A percentile compares a stretch with the other conserved stretches of the same genome.
These are phyloP conservation scores for Rugalucina vietnamica DNA, from an alignment of 2,888 invertebrate species.

Conservation along the genomic window DNA sequence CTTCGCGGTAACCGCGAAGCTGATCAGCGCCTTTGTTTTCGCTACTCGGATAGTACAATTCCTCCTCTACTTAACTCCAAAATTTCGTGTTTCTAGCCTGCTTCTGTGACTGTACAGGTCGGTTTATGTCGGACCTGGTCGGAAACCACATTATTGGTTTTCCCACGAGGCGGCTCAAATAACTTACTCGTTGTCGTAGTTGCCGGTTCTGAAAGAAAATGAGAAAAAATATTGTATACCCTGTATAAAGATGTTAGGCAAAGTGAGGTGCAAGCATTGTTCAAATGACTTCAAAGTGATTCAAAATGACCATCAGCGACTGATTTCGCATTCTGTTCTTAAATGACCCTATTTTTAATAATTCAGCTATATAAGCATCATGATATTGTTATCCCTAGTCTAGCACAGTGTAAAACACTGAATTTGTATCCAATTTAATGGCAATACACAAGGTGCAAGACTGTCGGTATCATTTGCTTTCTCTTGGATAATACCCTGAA, in stretches of 20 bases:
- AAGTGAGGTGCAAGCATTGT: not conserved
- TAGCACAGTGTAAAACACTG: not conserved
- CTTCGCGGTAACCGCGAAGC: not conserved
- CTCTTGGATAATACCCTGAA: too few species aligned
- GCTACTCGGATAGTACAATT: not conserved
- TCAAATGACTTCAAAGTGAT: not conserved
- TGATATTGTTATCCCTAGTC: not conserved
- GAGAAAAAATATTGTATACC: not conserved
- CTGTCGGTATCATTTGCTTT: too few species aligned
- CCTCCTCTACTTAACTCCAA: not conserved
- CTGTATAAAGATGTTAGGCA: not conserved
- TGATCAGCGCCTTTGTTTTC: not conserved
- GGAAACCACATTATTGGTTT: not conserved
- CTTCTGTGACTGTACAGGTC: not conserved
- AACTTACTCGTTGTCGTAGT: not conserved
- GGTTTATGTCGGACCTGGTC: not conserved
- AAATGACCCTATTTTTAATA: too few species aligned
- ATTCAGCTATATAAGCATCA: too few species aligned
- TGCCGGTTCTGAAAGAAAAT: not conserved
- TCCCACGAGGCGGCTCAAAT: not conserved
- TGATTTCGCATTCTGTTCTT: too few species aligned
- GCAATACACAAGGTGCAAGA: too few species aligned
- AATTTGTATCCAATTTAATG: too few species aligned
- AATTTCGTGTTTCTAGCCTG: not conserved
- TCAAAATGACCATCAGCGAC: too few species aligned